phyloP scores from a whole-genome alignment of 2,797 vertebrate species.

The Valencia hispanica region DNA sequence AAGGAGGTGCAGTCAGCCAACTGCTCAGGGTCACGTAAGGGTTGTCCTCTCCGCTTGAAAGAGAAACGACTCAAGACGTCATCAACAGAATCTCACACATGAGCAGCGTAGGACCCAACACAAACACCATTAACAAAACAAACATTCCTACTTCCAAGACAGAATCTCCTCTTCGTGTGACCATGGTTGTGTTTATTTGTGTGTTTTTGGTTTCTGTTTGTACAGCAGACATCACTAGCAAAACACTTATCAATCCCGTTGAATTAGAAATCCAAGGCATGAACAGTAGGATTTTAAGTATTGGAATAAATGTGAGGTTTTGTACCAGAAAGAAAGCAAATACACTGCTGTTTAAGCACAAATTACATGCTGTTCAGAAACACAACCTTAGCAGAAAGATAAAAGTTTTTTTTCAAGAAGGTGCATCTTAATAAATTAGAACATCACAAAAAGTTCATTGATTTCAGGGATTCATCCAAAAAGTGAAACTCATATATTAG shows the following conservation, averaged over 20 bases:
- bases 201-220: background rate
- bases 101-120: constrained; percentile 35
- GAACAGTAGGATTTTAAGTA: background rate
- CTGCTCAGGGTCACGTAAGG: constrained; percentile 77
- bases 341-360: no score
- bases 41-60: constrained; percentile 70
- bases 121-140: constrained; percentile 71
- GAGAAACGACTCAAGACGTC: constrained; percentile 39
- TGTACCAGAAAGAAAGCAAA: background rate
- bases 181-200: background rate
- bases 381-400: background rate
- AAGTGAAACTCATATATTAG: background rate
- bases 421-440: background rate
- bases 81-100: constrained; percentile 34
- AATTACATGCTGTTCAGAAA: background rate
- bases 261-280: background rate
- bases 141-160: constrained; percentile 50
- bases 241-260: background rate
- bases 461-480: background rate
- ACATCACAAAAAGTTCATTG: background rate
- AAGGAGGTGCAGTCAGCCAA: constrained; percentile 69
- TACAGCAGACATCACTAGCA: constrained; percentile 3
- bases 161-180: constrained; percentile 32
- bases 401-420: background rate
- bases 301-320: background rate